Conservation (phyloP, 2,797 vertebrate species). For the Cephalopachus bancanus region DNA sequence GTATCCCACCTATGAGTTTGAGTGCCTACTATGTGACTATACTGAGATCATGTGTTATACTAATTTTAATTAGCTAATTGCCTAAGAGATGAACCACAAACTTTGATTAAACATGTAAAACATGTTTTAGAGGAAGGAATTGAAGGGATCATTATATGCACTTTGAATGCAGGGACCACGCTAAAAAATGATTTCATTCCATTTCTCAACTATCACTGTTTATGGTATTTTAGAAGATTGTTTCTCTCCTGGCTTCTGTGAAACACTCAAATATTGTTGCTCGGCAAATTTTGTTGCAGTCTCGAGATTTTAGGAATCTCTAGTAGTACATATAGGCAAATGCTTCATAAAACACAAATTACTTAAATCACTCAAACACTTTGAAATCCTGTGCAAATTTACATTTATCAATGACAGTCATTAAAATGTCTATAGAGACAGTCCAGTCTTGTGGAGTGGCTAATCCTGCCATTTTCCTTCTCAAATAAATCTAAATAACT, state of each 20-base stretch:
- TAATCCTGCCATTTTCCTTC: conserved; percentile 78
- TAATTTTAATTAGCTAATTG: conserved; percentile 34
- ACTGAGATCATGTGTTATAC: background rate
- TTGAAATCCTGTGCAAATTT: conserved; percentile 62
- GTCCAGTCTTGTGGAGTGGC: conserved; percentile 60
- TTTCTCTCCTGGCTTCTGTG: background rate
- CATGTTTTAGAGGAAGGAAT: background rate
- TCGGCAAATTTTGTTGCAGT: conserved; percentile 27
- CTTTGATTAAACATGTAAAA: background rate
- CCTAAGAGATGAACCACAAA: background rate
- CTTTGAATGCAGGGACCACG: background rate
- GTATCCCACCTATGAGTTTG: background rate
- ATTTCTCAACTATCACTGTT: background rate
- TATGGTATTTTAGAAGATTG: background rate
- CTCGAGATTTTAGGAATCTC: conserved; percentile 10
- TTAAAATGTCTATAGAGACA: conserved; percentile 77
- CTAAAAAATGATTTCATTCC: background rate
- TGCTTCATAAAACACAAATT: conserved; percentile 33
- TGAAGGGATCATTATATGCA: background rate
- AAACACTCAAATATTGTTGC: conserved; percentile 54
- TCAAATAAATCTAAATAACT: conserved; percentile 83
- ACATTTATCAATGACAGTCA: conserved; percentile 66
- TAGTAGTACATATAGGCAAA: background rate
- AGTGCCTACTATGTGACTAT: background rate
- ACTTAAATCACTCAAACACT: conserved; percentile 69